phyloP scores from a whole-genome alignment of 2,888 invertebrate species.

The Pecten maximus region DNA sequence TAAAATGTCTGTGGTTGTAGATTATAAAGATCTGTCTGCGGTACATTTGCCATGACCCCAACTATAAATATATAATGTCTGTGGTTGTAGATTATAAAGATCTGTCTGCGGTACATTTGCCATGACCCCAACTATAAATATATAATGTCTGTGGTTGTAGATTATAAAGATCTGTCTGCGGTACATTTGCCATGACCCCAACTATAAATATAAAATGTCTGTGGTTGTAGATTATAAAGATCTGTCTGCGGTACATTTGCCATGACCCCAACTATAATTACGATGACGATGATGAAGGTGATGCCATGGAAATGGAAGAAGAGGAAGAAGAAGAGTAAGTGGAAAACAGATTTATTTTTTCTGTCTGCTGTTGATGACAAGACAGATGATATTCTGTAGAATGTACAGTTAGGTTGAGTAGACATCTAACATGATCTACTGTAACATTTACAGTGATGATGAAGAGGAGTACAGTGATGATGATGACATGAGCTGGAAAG shows the following conservation, averaged over 20 bases:
- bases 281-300: constrained; percentile 88
- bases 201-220: no score
- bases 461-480: constrained; percentile 99
- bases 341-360: background rate
- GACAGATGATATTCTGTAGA: no score
- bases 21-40: constrained; percentile 91
- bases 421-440: no score
- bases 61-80: constrained; percentile 99
- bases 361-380: no score
- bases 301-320: constrained; percentile 83
- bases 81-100: no score
- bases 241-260: constrained; percentile 95
- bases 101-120: no score
- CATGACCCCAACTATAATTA: constrained; percentile 99
- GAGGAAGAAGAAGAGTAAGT: constrained; percentile 85
- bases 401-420: no score
- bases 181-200: no score
- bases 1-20: constrained; percentile 66
- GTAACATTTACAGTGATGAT: constrained; percentile 71
- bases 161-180: no score
- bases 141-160: no score
- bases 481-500: constrained; percentile 99
- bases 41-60: constrained; percentile 98
- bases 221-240: constrained; percentile 85
- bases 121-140: no score